Percentiles rank a stretch among this genome's conserved stretches.
phyloP scores from a whole-genome alignment of 2,797 vertebrate genomes.

The Numenius phaeopus region DNA sequence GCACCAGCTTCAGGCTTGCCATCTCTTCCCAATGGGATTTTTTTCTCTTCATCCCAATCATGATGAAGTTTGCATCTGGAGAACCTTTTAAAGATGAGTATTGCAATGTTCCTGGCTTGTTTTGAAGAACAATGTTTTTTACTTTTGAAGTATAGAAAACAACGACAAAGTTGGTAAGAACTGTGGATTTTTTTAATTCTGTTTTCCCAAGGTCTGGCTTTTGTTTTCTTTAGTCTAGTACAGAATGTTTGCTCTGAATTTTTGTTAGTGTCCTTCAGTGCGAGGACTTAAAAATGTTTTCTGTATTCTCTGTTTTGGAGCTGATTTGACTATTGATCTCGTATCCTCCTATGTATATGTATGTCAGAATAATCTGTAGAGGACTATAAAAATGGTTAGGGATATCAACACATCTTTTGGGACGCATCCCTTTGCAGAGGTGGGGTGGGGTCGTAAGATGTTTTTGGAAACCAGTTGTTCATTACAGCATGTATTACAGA shows the following conservation, averaged over 20 bases:
- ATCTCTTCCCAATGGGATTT: neutral
- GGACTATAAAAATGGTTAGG: neutral
- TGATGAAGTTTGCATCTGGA: neutral
- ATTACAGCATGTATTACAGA: neutral
- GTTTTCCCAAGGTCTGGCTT: neutral
- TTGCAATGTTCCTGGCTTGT: neutral
- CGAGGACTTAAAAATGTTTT: neutral
- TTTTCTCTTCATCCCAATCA: neutral
- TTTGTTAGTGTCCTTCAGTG: neutral
- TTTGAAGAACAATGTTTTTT: neutral
- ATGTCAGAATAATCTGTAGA: neutral
- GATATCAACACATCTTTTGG: neutral
- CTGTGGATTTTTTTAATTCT: fast-evolving
- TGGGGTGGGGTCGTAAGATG: neutral
- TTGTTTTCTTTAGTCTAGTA: neutral
- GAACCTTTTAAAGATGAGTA: neutral
- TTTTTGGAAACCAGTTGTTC: neutral
- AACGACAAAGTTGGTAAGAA: neutral
- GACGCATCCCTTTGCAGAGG: neutral
- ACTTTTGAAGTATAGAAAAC: neutral
- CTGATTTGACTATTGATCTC: neutral
- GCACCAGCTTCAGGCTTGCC: neutral
- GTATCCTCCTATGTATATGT: neutral
- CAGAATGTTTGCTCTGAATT: neutral
- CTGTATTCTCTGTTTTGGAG: neutral